Evolutionary conservation across 2,888 invertebrate species (phyloP).

Genomic region (Nudaria mundana): DNA sequence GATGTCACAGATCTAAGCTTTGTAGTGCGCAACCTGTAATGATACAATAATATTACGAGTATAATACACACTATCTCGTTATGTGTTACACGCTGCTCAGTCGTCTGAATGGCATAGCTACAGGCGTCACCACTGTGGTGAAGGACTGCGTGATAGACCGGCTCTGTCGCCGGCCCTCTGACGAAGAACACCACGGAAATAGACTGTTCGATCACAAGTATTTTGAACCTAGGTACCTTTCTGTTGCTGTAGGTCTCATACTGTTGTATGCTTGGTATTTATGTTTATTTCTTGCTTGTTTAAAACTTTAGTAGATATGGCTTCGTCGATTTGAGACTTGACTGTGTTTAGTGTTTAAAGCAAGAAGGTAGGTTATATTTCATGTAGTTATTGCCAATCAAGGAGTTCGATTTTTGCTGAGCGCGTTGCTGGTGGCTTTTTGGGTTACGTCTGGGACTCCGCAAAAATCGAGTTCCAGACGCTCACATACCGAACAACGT

Average conservation of each 20-base stretch:
- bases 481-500: too few species aligned
- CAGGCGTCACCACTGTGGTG: constrained; percentile 85
- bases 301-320: neutral
- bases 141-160: constrained; percentile 85
- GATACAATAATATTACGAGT: too few species aligned
- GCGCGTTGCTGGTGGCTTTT: too few species aligned
- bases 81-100: constrained; percentile 51
- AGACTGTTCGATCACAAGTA: constrained; percentile 83
- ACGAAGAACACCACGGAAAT: constrained; percentile 57
- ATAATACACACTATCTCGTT: neutral
- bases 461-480: too few species aligned
- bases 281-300: constrained; percentile 5
- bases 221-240: constrained; percentile 85
- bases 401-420: too few species aligned
- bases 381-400: too few species aligned
- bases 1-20: too few species aligned
- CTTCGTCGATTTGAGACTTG: too few species aligned
- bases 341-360: too few species aligned
- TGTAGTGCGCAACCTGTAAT: too few species aligned
- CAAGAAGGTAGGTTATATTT: too few species aligned
- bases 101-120: constrained; percentile 86
- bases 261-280: constrained; percentile 31
- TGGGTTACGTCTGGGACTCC: too few species aligned
- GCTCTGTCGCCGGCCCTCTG: constrained; percentile 72
- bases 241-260: constrained; percentile 66